Evolutionary conservation across 2,797 vertebrate species (phyloP).

Genomic region (Uromys caudimaculatus): DNA sequence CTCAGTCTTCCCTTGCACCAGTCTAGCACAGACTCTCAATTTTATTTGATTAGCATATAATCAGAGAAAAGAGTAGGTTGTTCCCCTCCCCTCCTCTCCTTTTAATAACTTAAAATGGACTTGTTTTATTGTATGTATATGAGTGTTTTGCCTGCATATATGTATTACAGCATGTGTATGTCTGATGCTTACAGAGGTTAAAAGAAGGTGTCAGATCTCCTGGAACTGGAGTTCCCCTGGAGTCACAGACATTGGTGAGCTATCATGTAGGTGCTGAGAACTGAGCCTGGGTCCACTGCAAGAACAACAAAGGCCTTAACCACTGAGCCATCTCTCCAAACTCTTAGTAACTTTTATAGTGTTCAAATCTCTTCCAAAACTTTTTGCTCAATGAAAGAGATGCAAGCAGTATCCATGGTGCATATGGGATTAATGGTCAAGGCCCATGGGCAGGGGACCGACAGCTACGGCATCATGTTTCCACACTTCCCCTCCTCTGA

Average conservation of each 20-base stretch:
- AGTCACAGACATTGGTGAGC: neutral
- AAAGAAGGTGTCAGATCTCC: neutral
- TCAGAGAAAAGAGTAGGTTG: neutral
- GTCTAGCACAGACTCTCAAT: neutral
- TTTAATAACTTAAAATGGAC: neutral
- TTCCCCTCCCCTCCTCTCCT: neutral
- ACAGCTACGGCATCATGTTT: neutral
- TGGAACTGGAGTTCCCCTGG: neutral
- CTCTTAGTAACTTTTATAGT: slow-evolving; percentile 2
- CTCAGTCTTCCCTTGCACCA: slow-evolving; percentile 42
- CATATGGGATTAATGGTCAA: neutral
- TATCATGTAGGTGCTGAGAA: neutral
- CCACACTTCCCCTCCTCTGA: neutral
- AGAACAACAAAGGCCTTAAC: neutral
- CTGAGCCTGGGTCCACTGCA: neutral
- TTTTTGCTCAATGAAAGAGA: neutral
- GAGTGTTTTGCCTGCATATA: neutral
- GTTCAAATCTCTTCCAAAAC: neutral
- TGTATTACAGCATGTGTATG: neutral
- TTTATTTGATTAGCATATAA: slow-evolving; percentile 38
- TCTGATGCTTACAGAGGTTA: neutral
- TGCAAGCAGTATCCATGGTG: neutral
- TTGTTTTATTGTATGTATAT: neutral
- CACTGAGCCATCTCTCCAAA: neutral
- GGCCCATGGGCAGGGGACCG: neutral